Evolutionary conservation across 2,113 vertebrate genomes (phyloP), one percentile per base, ranked within the genome.

Genomic region (Sakesphorus luctuosus): DNA sequence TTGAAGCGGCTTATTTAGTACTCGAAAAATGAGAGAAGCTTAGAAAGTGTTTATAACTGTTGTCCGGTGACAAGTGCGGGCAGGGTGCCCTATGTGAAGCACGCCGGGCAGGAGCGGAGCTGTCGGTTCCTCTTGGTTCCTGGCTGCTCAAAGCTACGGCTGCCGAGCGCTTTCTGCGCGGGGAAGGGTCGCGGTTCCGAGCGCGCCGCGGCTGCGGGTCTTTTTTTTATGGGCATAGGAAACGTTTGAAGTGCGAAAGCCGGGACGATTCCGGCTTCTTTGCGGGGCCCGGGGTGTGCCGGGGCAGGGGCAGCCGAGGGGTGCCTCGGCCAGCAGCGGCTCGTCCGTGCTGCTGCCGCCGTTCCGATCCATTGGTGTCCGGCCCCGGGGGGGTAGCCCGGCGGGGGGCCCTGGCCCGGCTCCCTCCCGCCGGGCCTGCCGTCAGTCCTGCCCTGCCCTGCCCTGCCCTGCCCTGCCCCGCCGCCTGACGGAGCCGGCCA

Each of bases 281-380:
- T 9, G 56, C 38, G 56, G n/a, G 33, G 29, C 58, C 0, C 61
- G 5, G 31, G 10, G 10, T 13, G 33, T 19, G 82, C 31, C 46
- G 46, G 74, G 18, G n/a, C 88, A 17, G 59, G 44, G 40, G 36
- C 13, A 59, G 74, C 73, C 36, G 26, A 3, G 44, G 24, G 44
- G 49, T 8, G 18, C 47, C 55, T 50, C 13, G 8, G 63, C 36
- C 43, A 26, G 46, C 46, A 11, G 46, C 62, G 10, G 11, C 31
- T 12, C 13, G 36, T 35, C n/a, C n/a, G 2, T 50, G 90, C 95
- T 96, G 94, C 95, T 88, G 21, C 95, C 47, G 46, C 84, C 84
- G 88, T 71, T 89, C 91, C 89, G 36, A 86, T 68, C 93, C 44
- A 44, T 68, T 13, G 13, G 62, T 50, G 52, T n/a, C 18, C 46